Evolutionary conservation across 2,797 vertebrate genomes (phyloP).

Genomic region (Hylomyscus alleni): DNA sequence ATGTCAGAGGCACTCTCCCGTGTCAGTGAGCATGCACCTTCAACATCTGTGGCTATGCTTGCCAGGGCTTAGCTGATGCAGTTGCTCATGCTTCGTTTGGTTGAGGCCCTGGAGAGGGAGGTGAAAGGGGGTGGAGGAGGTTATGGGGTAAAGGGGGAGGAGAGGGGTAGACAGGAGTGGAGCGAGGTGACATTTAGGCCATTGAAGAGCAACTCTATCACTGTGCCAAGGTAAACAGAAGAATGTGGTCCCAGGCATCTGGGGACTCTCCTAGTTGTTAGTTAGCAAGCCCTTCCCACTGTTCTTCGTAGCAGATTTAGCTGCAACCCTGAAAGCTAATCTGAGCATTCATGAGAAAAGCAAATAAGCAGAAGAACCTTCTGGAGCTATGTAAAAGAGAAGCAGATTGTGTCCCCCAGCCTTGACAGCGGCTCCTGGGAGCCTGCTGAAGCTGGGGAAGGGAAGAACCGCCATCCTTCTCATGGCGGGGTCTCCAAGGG

Average conservation of each 20-base stretch:
- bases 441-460: neutral
- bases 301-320: conserved; percentile 1
- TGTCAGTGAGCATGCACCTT: neutral
- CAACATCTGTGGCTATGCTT: neutral
- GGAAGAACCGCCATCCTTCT: neutral
- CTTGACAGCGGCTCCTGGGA: neutral
- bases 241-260: neutral
- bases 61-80: neutral
- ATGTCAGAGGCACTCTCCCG: neutral
- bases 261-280: conserved; percentile 11
- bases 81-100: neutral
- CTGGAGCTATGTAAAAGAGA: neutral
- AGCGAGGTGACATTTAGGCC: neutral
- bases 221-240: neutral
- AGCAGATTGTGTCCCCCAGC: neutral
- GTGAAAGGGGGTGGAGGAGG: neutral
- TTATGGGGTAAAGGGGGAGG: neutral
- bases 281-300: neutral
- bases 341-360: conserved; percentile 42
- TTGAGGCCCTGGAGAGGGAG: neutral
- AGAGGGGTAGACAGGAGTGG: neutral
- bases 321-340: conserved; percentile 51
- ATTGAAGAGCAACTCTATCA: neutral
- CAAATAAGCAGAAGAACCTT: conserved; percentile 32
- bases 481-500: neutral